Evolutionary conservation across 30 jellyfish, hydroid and myxozoan species (phyloP).

Genomic region (Aurelia aurita): DNA sequence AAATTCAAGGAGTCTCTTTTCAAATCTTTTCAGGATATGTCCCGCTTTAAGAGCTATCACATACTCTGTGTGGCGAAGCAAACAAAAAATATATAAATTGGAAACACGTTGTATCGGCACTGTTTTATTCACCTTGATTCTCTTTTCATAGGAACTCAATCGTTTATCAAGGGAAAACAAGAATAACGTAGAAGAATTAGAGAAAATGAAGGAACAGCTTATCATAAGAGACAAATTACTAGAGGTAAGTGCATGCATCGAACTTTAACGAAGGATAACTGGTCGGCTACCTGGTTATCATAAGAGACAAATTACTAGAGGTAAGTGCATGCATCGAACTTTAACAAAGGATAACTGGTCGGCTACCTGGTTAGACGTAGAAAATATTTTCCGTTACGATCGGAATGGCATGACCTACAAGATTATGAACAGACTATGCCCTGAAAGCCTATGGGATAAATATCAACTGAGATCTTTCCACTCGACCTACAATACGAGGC

Average conservation of each 20-base stretch:
- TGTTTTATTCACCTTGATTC: no score
- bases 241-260: constrained; percentile 65
- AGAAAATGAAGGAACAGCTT: constrained; percentile 69
- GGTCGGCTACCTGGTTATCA: no score
- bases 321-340: constrained; percentile 27
- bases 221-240: constrained; percentile 88
- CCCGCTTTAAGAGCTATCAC: background rate
- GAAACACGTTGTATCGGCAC: background rate
- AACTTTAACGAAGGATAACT: no score
- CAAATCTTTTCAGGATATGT: no score
- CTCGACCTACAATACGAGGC: no score
- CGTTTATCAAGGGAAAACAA: constrained; percentile 72
- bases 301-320: constrained; percentile 93
- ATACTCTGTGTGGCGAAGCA: background rate
- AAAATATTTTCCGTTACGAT: no score
- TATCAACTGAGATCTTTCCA: no score
- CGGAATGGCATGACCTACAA: no score
- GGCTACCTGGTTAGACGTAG: constrained; percentile 78
- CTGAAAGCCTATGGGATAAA: no score
- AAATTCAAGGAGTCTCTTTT: no score
- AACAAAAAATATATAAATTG: background rate
- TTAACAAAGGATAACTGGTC: no score
- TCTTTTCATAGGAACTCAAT: constrained; percentile 73
- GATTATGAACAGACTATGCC: no score
- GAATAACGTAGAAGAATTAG: constrained; percentile 74